Base-by-base conservation (phyloP, 2,888 invertebrate genomes). In the Elmis aenea region DNA sequence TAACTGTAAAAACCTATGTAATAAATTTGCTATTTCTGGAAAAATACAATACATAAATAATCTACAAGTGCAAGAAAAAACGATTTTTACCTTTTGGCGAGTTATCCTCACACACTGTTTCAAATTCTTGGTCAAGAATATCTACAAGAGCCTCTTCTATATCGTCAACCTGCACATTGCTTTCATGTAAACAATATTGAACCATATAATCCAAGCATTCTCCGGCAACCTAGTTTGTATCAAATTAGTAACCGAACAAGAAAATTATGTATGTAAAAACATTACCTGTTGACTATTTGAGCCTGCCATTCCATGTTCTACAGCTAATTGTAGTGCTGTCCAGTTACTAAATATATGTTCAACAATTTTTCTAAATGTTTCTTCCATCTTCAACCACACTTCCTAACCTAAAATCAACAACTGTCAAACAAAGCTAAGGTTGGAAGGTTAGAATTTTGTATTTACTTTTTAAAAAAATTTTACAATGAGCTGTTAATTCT, bases 231-330 rank as follows among this genome's bases (percentile, higher is more conserved):
- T 83, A 61, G n/a, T n/a, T n/a, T n/a, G n/a, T n/a, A n/a, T n/a
- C 4, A 68, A 16, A 26, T 3, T 16, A 14, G 13, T 14, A 21
- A n/a, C n/a, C n/a, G n/a, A n/a, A n/a, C n/a, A n/a, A n/a, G n/a
- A n/a, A n/a, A n/a, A n/a, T n/a, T n/a, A n/a, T n/a, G n/a, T n/a
- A n/a, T n/a, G n/a, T n/a, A n/a, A n/a, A n/a, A 18, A 18, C 18
- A 15, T 45, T 66, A 81, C 83, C 68, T 82, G 74, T 68, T 76
- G 77, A 24, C 82, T 80, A 50, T 79, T 76, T 11, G 77, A 75
- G 12, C 82, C 81, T 16, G 79, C 83, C 79, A 81, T 79, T 48
- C 79, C 79, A 74, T 85, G 81, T 62, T 84, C 82, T 0, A 84
- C 83, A 16, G 83, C 83, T 14, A 84, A 63, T 51, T 77, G 77